Evolutionary conservation across 2,113 vertebrate genomes (phyloP).

Genomic region (Seriola rivoliana): DNA sequence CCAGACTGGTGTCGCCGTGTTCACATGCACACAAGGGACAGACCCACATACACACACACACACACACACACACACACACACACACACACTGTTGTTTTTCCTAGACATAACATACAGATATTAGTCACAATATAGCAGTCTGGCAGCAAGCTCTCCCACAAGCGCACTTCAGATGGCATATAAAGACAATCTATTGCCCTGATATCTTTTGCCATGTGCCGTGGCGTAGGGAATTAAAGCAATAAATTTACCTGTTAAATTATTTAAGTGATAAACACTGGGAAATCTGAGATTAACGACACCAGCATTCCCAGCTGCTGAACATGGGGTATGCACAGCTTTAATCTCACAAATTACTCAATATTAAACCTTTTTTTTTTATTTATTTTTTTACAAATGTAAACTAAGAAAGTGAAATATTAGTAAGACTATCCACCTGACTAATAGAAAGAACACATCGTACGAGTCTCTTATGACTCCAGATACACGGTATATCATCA

Average conservation of each 20-base stretch:
- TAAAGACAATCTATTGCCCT: conserved; percentile 80
- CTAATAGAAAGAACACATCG: neutral
- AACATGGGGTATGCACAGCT: conserved; percentile 20
- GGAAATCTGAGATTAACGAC: conserved; percentile 68
- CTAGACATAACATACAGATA: conserved; percentile 80
- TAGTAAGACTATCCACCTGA: conserved; percentile 23
- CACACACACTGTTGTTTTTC: conserved; percentile 70
- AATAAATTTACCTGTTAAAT: conserved; percentile 82
- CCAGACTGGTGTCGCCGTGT: conserved; percentile 48
- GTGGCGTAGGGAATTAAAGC: conserved; percentile 80
- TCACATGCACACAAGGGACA: conserved; percentile 49
- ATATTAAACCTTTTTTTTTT: conserved; percentile 1
- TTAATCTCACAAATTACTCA: conserved; percentile 41
- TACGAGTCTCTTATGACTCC: neutral
- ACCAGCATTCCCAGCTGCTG: conserved; percentile 26
- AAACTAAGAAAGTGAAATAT: conserved; percentile 29
- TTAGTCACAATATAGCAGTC: conserved; percentile 83
- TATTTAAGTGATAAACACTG: conserved; percentile 80
- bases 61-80: conserved; percentile 43
- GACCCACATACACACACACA: conserved; percentile 25
- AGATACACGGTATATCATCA: conserved; percentile 41
- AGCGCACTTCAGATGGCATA: conserved; percentile 75
- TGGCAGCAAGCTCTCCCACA: conserved; percentile 73
- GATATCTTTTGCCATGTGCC: conserved; percentile 71
- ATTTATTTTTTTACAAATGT: neutral